Conservation (phyloP, 1,140 invertebrate species). For the Listronotus bonariensis region DNA sequence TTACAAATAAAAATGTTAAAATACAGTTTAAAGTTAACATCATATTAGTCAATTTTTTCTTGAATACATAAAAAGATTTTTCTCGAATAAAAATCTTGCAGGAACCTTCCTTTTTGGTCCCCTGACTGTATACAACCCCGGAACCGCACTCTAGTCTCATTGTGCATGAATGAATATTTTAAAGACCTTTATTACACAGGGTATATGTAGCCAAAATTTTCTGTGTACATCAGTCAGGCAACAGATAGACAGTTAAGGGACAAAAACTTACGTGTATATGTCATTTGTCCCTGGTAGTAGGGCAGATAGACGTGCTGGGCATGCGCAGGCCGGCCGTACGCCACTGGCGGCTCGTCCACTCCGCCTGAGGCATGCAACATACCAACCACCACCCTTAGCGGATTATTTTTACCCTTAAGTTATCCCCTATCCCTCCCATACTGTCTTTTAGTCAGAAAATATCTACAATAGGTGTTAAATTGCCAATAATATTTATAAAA, state of each 20-base stretch:
- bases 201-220: too few species aligned
- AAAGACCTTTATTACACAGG: too few species aligned
- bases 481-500: not conserved
- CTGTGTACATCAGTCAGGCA: not conserved
- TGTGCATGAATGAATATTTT: too few species aligned
- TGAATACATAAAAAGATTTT: too few species aligned
- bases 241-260: slow-evolving; percentile 38
- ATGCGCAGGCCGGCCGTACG: slow-evolving; percentile 71
- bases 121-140: too few species aligned
- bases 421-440: not conserved
- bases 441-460: too few species aligned
- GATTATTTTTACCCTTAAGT: not conserved
- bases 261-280: slow-evolving; percentile 73
- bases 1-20: too few species aligned
- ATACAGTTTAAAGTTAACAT: too few species aligned
- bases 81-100: too few species aligned
- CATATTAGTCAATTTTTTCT: too few species aligned
- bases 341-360: slow-evolving; percentile 54
- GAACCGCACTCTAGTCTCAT: too few species aligned
- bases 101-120: too few species aligned
- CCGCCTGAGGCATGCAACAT: slow-evolving; percentile 55
- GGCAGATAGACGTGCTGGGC: slow-evolving; percentile 80
- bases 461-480: not conserved
- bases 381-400: slow-evolving; percentile 49
- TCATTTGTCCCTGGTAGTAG: slow-evolving; percentile 78